phyloP scores from a whole-genome alignment of 2,113 vertebrate species.

The Xiphorhynchus elegans region DNA sequence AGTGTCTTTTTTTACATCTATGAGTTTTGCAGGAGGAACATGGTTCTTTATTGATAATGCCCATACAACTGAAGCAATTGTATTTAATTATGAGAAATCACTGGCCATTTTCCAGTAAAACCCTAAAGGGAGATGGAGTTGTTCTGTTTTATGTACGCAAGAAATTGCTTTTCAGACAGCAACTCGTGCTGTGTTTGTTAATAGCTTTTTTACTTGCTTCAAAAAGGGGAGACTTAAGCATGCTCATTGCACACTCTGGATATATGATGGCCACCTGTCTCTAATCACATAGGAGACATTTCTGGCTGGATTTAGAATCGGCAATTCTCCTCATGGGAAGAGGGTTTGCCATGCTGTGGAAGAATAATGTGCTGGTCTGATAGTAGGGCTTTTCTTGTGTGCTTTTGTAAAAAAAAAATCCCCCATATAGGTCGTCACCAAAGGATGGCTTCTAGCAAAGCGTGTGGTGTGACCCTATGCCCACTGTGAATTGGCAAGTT shows the following conservation, averaged over 20 bases:
- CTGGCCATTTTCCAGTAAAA: not conserved
- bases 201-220: not conserved
- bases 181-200: not conserved
- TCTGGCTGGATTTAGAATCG: not conserved
- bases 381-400: not conserved
- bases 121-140: not conserved
- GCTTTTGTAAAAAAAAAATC: not conserved
- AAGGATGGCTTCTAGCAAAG: not conserved
- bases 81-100: slow-evolving; percentile 28
- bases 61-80: not conserved
- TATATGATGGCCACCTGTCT: not conserved
- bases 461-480: not conserved
- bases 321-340: not conserved
- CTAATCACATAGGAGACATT: not conserved
- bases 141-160: not conserved
- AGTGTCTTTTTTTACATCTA: not conserved
- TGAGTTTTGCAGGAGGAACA: not conserved
- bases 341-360: not conserved
- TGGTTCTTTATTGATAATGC: slow-evolving; percentile 20
- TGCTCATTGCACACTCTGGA: not conserved
- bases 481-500: not conserved
- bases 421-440: not conserved
- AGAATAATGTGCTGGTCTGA: not conserved
- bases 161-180: slow-evolving; percentile 6
- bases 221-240: not conserved